These are phyloP conservation scores for Chaetops frenatus DNA, from an alignment of 2,113 vertebrate species.

Conservation along the genomic window DNA sequence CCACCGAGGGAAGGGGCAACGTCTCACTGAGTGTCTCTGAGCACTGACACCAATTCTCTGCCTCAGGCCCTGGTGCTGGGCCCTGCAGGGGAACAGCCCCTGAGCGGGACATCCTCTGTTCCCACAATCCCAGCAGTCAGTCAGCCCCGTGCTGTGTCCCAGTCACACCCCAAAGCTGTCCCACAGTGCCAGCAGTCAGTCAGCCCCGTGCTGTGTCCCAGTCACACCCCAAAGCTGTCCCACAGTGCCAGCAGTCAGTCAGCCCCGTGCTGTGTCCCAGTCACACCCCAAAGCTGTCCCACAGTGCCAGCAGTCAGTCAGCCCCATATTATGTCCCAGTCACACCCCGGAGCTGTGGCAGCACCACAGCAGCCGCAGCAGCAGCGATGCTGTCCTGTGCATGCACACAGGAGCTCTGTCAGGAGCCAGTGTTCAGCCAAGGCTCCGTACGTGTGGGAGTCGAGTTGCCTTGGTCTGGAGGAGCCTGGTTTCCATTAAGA, in stretches of 20 bases:
- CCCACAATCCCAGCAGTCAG: no score
- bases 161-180: not conserved
- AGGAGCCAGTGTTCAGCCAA: not conserved
- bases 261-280: not conserved
- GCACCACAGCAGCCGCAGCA: fast-evolving
- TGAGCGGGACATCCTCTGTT: fast-evolving
- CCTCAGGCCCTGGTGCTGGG: not conserved
- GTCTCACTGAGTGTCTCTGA: fast-evolving
- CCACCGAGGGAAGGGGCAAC: fast-evolving
- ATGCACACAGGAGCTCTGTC: not conserved
- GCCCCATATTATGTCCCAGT: no score
- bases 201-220: not conserved
- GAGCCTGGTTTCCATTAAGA: conserved; percentile 38
- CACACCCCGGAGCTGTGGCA: not conserved
- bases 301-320: not conserved
- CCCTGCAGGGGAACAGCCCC: not conserved
- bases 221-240: not conserved
- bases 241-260: not conserved
- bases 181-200: not conserved
- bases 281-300: not conserved
- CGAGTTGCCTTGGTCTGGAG: not conserved
- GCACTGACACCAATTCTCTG: not conserved
- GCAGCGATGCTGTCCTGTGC: not conserved
- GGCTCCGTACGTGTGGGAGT: not conserved
- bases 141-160: not conserved